These are phyloP conservation scores for Platalea minor DNA, from an alignment of 2,797 vertebrate genomes.

Conservation along the genomic window DNA sequence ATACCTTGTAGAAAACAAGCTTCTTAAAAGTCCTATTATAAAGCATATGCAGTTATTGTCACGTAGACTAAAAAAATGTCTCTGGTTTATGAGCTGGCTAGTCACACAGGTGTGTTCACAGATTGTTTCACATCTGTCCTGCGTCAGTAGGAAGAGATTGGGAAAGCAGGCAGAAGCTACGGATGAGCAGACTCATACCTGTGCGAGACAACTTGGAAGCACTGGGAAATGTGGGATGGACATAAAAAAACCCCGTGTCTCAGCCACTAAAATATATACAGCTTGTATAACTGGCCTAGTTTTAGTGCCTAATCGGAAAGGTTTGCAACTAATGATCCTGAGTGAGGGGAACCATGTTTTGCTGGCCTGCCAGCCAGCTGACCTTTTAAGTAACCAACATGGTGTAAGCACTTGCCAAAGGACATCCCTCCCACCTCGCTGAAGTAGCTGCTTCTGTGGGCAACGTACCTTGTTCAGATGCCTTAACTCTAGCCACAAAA, in stretches of 20 bases:
- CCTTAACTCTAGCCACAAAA: not conserved
- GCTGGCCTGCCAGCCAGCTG: not conserved
- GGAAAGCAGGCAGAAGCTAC: not conserved
- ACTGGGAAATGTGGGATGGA: not conserved
- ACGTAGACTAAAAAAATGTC: not conserved
- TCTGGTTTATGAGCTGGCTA: not conserved
- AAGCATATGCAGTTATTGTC: not conserved
- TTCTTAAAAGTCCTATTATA: not conserved
- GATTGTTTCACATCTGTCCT: not conserved
- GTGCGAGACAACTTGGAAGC: not conserved
- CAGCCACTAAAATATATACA: not conserved
- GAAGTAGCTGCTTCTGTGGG: not conserved
- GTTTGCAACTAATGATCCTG: not conserved
- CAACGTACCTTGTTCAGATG: not conserved
- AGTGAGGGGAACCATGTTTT: not conserved
- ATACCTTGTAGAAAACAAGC: not conserved
- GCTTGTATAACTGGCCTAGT: not conserved
- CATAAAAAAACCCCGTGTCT: not conserved
- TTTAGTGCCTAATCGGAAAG: not conserved
- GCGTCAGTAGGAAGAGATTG: not conserved
- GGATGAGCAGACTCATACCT: not conserved
- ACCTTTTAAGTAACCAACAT: not conserved
- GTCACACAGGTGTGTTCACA: not conserved
- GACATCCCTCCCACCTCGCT: not conserved
- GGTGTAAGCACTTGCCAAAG: not conserved